Conservation (phyloP, 2,888 invertebrate species). For the Exocentrus adspersus region DNA sequence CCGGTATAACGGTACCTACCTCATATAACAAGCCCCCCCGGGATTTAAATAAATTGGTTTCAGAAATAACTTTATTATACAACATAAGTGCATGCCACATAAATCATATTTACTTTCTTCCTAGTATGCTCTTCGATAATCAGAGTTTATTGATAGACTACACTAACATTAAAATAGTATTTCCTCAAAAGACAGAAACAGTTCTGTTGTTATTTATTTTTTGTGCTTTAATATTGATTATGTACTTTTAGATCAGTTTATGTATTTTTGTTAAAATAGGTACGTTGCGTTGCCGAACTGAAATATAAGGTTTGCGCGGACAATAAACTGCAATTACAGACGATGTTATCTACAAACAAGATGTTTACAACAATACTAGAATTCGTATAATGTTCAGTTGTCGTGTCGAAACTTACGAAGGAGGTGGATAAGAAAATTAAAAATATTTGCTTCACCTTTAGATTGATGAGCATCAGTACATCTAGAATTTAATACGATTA, state of each 20-base stretch:
- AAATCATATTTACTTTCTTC: slow-evolving; percentile 6
- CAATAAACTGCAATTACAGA: too few species aligned
- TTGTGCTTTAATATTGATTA: too few species aligned
- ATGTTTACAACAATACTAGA: background rate
- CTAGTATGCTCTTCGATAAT: background rate
- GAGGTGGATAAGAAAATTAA: background rate
- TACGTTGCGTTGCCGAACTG: too few species aligned
- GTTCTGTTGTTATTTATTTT: too few species aligned
- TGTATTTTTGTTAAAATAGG: too few species aligned
- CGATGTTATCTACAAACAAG: too few species aligned
- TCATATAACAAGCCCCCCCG: background rate
- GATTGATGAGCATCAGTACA: background rate
- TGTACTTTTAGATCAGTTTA: too few species aligned
- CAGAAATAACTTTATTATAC: background rate
- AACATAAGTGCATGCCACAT: slow-evolving; percentile 1
- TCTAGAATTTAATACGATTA: slow-evolving; percentile 9
- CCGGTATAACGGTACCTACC: background rate
- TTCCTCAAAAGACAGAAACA: too few species aligned
- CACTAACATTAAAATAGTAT: slow-evolving; percentile 2
- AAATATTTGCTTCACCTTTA: background rate
- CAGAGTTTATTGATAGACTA: background rate
- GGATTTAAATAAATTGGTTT: slow-evolving; percentile 4
- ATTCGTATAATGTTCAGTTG: background rate
- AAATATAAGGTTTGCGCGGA: too few species aligned
- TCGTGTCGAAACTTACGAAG: background rate